Evolutionary conservation across 2,888 invertebrate species (phyloP).

Genomic region (Cephonodes hylas): DNA sequence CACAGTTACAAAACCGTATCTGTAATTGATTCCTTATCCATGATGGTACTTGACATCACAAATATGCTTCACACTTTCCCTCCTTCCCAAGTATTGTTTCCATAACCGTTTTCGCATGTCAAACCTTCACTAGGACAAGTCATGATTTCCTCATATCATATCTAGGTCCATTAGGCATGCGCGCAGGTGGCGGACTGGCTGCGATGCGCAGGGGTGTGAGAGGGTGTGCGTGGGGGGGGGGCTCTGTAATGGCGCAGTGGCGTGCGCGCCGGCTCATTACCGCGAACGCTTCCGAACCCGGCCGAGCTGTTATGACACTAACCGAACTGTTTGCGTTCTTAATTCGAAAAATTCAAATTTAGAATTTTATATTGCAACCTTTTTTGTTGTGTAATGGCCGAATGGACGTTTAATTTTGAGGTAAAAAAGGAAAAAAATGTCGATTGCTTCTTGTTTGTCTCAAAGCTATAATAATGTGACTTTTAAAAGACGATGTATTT

Average conservation of each 20-base stretch:
- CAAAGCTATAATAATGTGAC: too few species aligned
- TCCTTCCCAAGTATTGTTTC: not conserved
- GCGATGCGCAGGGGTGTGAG: constrained; percentile 20
- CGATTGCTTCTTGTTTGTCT: too few species aligned
- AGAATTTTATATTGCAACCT: not conserved
- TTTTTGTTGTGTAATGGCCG: not conserved
- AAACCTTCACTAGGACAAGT: constrained; percentile 6
- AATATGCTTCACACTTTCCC: not conserved
- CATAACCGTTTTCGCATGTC: constrained; percentile 1
- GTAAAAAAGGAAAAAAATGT: too few species aligned
- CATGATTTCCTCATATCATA: constrained; percentile 12
- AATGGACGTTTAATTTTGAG: not conserved
- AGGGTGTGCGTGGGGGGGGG: constrained; percentile 21
- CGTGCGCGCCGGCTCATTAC: constrained; percentile 18
- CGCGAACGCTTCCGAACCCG: constrained; percentile 12
- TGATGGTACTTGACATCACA: not conserved
- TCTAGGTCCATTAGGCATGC: constrained; percentile 14
- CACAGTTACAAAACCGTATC: too few species aligned
- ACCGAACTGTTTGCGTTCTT: not conserved
- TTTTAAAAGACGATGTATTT: too few species aligned
- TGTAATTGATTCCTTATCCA: too few species aligned
- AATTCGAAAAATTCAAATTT: not conserved
- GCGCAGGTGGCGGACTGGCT: constrained; percentile 19
- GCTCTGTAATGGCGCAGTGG: constrained; percentile 10
- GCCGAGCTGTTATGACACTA: constrained; percentile 2